Evolutionary conservation across 2,797 vertebrate species (phyloP), one percentile per base, ranked within the genome.

Genomic region (Botia almorhae): DNA sequence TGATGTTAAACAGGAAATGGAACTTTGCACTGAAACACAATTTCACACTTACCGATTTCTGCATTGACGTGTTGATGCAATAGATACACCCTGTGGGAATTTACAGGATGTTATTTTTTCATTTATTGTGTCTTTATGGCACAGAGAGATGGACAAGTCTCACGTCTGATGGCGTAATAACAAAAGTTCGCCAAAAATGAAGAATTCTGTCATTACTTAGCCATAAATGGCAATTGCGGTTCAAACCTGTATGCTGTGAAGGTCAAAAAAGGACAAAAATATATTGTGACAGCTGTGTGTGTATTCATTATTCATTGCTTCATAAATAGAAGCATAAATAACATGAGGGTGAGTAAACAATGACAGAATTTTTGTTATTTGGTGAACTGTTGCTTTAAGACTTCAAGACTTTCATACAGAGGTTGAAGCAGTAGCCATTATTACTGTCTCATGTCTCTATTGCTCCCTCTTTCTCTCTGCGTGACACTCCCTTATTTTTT

Each of bases 401-500:
- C 50, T 12, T 19, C 23, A 26, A 26, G 23, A 26, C 23, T 33
- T 69, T 78, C 19, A 12, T 4, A 71, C 17, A 51, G 39, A 3
- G 16, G 17, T 51, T 51, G 50, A 51, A 51, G 29, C 53, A 51
- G 51, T 46, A 67, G 33, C 14, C 50, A 12, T 29, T 67, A 53
- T 1, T 50, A 21, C 80, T 51, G 26, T 56, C 56, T 26, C 21
- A 14, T 61, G 17, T 63, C 63, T 69, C 3, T 43, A 7, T 61
- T 13, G 60, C 65, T 67, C 55, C 50, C 53, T 46, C 51, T 29
- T 3, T 81, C n/a, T 58, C 29, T 76, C 21, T 53, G 61, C 46
- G 4, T 33, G 51, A 26, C 16, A 26, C 46, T 63, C 19, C 8
- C 50, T 79, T 51, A 65, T 11, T 29, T 60, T 69, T 19, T 71